Percentiles rank a stretch among this genome's conserved stretches.
phyloP scores from a whole-genome alignment of 2,888 invertebrate species.

The Hypolimnas misippus region DNA sequence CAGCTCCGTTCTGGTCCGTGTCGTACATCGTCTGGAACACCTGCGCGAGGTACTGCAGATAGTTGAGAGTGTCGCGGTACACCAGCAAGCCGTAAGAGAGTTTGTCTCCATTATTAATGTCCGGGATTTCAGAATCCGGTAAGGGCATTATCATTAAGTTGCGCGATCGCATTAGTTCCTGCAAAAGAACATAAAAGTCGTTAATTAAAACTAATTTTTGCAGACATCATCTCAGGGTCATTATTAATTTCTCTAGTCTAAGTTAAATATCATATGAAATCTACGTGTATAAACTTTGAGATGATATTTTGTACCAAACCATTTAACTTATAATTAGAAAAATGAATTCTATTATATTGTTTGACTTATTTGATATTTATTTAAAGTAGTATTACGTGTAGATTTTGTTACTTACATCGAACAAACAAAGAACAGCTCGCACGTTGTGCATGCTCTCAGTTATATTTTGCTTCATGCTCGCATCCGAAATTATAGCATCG shows the following conservation, averaged over 20 bases:
- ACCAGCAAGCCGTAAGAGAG: slow-evolving; percentile 57
- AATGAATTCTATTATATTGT: no score
- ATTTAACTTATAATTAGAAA: no score
- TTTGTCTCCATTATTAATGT: slow-evolving; percentile 54
- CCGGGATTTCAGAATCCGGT: slow-evolving; percentile 60
- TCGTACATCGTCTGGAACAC: slow-evolving; percentile 66
- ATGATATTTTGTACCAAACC: no score
- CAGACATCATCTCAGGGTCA: no score
- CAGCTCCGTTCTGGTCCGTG: slow-evolving; percentile 43
- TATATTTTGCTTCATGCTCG: slow-evolving; percentile 74
- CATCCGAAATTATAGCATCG: slow-evolving; percentile 60
- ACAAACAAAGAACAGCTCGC: slow-evolving; percentile 87
- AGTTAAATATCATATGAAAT: no score
- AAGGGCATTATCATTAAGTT: slow-evolving; percentile 62
- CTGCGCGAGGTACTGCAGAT: slow-evolving; percentile 67
- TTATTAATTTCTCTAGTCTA: no score
- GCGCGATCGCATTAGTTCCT: slow-evolving; percentile 69
- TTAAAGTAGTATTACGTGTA: no score
- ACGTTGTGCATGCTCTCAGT: slow-evolving; percentile 84
- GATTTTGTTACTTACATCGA: slow-evolving; percentile 79
- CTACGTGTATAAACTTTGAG: neutral
- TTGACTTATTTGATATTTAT: no score
- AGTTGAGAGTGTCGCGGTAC: slow-evolving; percentile 72
- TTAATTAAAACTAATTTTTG: no score
- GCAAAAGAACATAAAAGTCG: slow-evolving; percentile 46